Conservation (phyloP, 2,888 invertebrate species). For the Troglohyphantes excavatus region DNA sequence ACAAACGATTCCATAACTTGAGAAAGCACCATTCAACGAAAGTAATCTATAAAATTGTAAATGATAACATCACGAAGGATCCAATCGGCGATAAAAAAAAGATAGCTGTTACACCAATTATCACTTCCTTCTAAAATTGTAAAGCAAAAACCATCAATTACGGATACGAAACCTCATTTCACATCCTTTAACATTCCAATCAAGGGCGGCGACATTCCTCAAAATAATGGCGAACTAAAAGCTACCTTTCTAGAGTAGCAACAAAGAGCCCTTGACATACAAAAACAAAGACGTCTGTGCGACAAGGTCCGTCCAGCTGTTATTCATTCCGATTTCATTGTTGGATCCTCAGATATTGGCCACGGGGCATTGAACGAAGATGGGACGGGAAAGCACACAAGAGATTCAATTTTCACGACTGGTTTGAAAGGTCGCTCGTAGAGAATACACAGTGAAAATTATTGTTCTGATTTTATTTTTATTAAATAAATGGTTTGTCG, state of each 20-base stretch:
- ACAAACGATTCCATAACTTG: no score
- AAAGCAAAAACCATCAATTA: no score
- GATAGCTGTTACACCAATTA: no score
- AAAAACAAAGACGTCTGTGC: background rate
- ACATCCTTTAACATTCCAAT: constrained; percentile 34
- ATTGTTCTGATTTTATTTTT: background rate
- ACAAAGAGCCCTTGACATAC: constrained; percentile 38
- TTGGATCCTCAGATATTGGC: constrained; percentile 23
- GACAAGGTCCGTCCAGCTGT: background rate
- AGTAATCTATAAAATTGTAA: no score
- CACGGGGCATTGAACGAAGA: constrained; percentile 38
- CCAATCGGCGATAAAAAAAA: no score
- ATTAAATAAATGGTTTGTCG: background rate
- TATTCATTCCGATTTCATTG: constrained; percentile 23
- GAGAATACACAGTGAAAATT: background rate
- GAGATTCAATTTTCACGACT: background rate
- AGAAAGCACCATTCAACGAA: no score
- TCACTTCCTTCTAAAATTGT: no score
- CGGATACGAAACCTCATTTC: background rate
- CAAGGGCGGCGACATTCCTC: constrained; percentile 26
- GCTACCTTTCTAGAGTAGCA: background rate
- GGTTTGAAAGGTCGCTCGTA: constrained; percentile 1
- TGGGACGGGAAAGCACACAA: no score
- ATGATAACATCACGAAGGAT: no score
- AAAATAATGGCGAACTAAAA: background rate